Evolutionary conservation across 1,140 invertebrate genomes (phyloP).

Genomic region (Achroia grisella): DNA sequence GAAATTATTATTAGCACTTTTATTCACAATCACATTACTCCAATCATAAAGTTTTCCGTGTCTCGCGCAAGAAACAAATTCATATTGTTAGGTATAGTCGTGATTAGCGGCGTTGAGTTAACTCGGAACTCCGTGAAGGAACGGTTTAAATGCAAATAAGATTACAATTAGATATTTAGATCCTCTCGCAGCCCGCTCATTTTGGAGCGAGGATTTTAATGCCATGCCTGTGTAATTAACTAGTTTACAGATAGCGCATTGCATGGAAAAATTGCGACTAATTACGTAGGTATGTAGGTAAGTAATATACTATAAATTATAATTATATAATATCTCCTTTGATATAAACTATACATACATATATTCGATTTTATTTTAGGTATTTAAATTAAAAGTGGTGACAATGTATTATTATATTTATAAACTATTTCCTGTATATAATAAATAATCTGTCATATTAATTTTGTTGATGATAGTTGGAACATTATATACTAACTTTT

Average conservation of each 20-base stretch:
- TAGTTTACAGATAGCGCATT: conserved; percentile 11
- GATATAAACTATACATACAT: no score
- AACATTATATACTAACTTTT: no score
- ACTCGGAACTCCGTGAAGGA: conserved; percentile 12
- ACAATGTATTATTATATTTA: no score
- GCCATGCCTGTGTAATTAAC: conserved; percentile 21
- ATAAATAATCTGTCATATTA: no score
- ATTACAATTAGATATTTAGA: conserved; percentile 40
- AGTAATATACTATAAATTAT: no score
- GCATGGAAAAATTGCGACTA: neutral
- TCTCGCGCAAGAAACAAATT: conserved; percentile 11
- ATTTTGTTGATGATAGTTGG: no score
- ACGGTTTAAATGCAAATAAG: conserved; percentile 36
- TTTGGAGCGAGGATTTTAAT: conserved; percentile 24
- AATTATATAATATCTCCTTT: no score
- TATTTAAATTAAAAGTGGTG: no score
- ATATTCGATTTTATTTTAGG: no score
- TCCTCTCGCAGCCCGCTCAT: conserved; percentile 24
- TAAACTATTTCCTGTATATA: no score
- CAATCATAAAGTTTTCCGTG: conserved; percentile 1
- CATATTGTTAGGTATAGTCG: conserved; percentile 2
- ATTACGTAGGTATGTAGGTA: no score
- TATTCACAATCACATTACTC: conserved; percentile 4
- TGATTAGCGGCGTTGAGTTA: conserved; percentile 12
- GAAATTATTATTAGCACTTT: neutral